Evolutionary conservation across 2,113 vertebrate genomes (phyloP).

Genomic region (Brachirus orientalis): DNA sequence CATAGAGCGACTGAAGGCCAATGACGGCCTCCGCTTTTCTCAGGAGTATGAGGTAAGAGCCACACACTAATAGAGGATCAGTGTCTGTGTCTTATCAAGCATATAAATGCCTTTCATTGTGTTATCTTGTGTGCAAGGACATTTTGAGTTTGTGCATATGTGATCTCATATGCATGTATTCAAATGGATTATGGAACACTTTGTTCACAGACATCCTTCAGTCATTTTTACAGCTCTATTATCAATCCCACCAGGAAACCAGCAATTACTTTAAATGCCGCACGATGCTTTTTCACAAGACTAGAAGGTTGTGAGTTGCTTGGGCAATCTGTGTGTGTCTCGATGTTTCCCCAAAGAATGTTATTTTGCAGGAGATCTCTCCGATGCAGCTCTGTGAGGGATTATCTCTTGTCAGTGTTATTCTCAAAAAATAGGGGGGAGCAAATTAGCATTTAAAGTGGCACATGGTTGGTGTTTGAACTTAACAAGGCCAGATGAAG

Average conservation of each 20-base stretch:
- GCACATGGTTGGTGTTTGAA: slow-evolving; percentile 61
- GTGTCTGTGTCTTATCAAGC: slow-evolving; percentile 4
- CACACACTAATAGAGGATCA: not conserved
- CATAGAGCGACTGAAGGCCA: slow-evolving; percentile 94
- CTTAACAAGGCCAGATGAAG: slow-evolving; percentile 55
- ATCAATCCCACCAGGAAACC: slow-evolving; percentile 65
- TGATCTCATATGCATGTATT: slow-evolving; percentile 58
- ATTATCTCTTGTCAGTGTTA: slow-evolving; percentile 77
- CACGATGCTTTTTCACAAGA: slow-evolving; percentile 57
- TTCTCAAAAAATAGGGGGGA: slow-evolving; percentile 53
- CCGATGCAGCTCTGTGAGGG: slow-evolving; percentile 60
- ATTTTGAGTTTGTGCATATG: slow-evolving; percentile 34
- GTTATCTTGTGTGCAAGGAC: slow-evolving; percentile 24
- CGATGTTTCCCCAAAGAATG: slow-evolving; percentile 63
- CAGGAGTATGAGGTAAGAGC: slow-evolving; percentile 95
- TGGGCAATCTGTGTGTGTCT: slow-evolving; percentile 64
- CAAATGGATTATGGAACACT: slow-evolving; percentile 58
- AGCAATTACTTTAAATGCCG: slow-evolving; percentile 64
- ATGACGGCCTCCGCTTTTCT: slow-evolving; percentile 93
- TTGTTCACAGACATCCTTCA: slow-evolving; percentile 46
- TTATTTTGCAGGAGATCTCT: slow-evolving; percentile 63
- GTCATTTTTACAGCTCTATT: slow-evolving; percentile 70
- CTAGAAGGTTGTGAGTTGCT: slow-evolving; percentile 69
- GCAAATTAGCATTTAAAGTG: slow-evolving; percentile 82
- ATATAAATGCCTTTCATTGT: slow-evolving; percentile 40